Conservation (phyloP, 2,888 invertebrate species). For the Caenorhabditis sp. region DNA sequence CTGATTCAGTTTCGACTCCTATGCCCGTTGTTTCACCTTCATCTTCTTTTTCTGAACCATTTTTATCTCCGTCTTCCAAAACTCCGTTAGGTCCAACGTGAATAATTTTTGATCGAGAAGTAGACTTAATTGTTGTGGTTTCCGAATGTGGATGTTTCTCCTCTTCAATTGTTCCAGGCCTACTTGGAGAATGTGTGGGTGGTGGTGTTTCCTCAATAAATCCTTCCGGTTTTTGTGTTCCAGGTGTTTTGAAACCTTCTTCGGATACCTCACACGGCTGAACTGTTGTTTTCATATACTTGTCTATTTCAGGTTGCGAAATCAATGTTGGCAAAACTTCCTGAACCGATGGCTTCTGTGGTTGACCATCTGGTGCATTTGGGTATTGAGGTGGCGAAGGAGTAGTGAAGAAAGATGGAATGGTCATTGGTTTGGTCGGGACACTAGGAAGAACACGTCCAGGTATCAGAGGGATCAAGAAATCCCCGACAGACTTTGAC, state of each 20-base stretch:
- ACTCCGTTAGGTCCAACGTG: conserved; percentile 59
- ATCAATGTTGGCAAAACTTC: conserved; percentile 42
- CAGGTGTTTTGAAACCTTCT: neutral
- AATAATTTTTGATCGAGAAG: conserved; percentile 51
- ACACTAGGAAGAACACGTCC: conserved; percentile 31
- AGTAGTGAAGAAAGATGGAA: conserved; percentile 39
- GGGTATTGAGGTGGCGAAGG: conserved; percentile 16
- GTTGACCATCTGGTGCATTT: neutral
- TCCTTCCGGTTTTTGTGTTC: conserved; percentile 35
- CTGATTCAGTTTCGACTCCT: neutral
- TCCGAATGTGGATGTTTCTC: conserved; percentile 10
- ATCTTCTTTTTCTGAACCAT: neutral
- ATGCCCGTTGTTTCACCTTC: neutral
- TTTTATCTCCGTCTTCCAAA: conserved; percentile 20
- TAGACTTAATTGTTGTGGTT: conserved; percentile 45
- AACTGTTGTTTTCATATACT: conserved; percentile 39
- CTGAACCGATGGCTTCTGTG: neutral
- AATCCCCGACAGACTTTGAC: conserved; percentile 22
- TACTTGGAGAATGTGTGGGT: conserved; percentile 7
- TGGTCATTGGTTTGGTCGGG: conserved; percentile 40
- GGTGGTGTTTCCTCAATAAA: conserved; percentile 57
- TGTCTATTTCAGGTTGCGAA: conserved; percentile 41
- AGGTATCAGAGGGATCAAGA: conserved; percentile 40
- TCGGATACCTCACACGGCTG: conserved; percentile 14
- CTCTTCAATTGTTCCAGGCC: conserved; percentile 17